Percentiles rank a stretch among this genome's conserved stretches.
phyloP scores from a whole-genome alignment of 2,797 vertebrate genomes.

The Silurus lanzhouensis region DNA sequence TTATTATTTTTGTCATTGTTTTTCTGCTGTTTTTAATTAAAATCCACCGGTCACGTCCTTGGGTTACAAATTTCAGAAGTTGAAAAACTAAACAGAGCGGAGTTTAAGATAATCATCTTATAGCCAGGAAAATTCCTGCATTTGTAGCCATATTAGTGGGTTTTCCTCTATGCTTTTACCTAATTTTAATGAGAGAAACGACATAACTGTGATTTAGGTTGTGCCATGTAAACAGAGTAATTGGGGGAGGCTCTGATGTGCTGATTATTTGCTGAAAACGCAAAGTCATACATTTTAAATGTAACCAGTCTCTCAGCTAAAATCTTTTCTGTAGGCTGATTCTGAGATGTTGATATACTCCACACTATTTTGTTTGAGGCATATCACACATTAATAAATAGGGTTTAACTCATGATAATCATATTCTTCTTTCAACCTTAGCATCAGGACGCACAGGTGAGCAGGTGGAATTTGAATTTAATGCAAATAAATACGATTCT shows the following conservation, averaged over 20 bases:
- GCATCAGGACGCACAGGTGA: background rate
- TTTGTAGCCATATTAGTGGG: background rate
- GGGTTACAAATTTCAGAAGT: constrained; percentile 4
- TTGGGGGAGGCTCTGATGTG: too few species aligned
- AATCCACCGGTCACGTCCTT: background rate
- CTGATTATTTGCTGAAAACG: too few species aligned
- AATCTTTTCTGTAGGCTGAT: background rate
- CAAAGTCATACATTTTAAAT: background rate
- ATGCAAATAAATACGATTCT: background rate
- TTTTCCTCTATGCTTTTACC: background rate
- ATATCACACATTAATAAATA: background rate
- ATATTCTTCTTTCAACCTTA: background rate
- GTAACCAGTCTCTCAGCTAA: background rate
- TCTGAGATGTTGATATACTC: background rate
- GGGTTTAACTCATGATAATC: background rate
- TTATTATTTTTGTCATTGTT: background rate
- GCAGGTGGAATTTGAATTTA: background rate
- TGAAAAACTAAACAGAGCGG: constrained; percentile 1
- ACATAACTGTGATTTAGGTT: background rate
- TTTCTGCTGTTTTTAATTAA: constrained; percentile 20
- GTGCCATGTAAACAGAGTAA: too few species aligned
- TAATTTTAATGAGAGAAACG: background rate
- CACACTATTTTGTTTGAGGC: background rate
- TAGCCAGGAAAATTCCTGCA: constrained; percentile 2
- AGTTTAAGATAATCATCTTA: background rate